Evolutionary conservation across 37 sponge, comb jelly and placozoan genomes (phyloP).

Genomic region (Crambe crambe): DNA sequence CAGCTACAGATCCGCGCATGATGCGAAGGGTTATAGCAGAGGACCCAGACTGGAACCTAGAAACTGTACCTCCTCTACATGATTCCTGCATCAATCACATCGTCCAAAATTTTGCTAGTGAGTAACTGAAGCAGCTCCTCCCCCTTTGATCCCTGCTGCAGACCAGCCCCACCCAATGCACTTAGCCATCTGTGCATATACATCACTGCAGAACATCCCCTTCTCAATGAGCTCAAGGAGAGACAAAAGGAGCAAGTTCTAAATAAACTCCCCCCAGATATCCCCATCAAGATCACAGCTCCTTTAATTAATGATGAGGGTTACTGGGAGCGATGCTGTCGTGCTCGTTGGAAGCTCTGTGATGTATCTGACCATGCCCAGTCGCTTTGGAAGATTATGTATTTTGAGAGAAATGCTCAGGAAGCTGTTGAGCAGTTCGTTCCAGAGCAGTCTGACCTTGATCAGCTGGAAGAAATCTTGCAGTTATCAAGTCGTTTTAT

Average conservation of each 20-base stretch:
- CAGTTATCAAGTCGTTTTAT: slow-evolving; percentile 78
- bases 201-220: slow-evolving; percentile 69
- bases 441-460: slow-evolving; percentile 61
- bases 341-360: slow-evolving; percentile 82
- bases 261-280: slow-evolving; percentile 56
- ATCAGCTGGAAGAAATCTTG: slow-evolving; percentile 70
- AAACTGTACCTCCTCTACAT: slow-evolving; percentile 84
- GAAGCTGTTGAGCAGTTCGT: slow-evolving; percentile 83
- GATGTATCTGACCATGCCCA: slow-evolving; percentile 66
- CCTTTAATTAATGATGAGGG: slow-evolving; percentile 81
- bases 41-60: slow-evolving; percentile 98
- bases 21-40: slow-evolving; percentile 95
- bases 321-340: slow-evolving; percentile 92
- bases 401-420: slow-evolving; percentile 85
- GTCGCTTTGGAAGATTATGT: slow-evolving; percentile 96
- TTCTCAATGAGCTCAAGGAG: slow-evolving; percentile 79
- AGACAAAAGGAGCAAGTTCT: slow-evolving; percentile 75
- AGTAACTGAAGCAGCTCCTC: not conserved
- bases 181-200: not conserved
- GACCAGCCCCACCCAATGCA: not conserved
- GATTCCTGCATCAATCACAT: slow-evolving; percentile 87
- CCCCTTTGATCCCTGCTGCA: too few species aligned
- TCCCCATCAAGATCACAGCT: slow-evolving; percentile 83
- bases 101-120: slow-evolving; percentile 75
- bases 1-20: slow-evolving; percentile 85